Percentiles rank a stretch among this genome's conserved stretches.
Evolutionary conservation across 2,113 vertebrate genomes (phyloP).

Genomic region (Astatoreochromis straeleni): DNA sequence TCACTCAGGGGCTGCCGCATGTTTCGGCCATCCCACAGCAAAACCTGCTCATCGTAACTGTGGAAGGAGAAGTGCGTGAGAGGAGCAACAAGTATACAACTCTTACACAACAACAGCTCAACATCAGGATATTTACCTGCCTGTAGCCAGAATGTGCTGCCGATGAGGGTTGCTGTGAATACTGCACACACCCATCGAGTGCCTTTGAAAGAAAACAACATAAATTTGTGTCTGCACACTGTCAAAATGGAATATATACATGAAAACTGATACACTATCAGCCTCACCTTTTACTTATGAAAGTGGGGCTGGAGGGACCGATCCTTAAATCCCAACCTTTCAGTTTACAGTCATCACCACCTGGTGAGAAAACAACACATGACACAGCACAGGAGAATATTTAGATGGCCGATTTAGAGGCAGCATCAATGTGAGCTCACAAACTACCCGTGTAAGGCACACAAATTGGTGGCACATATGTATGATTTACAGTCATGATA

Average conservation of each 20-base stretch:
- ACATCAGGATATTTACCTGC: slow-evolving; percentile 75
- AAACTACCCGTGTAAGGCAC: neutral
- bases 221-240: neutral
- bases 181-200: slow-evolving; percentile 94
- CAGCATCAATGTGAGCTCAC: neutral
- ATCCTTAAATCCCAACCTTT: slow-evolving; percentile 88
- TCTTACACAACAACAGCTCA: neutral
- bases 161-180: slow-evolving; percentile 85
- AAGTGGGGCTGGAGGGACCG: slow-evolving; percentile 60
- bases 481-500: neutral
- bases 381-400: neutral
- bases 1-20: slow-evolving; percentile 80
- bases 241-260: neutral
- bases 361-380: slow-evolving; percentile 51
- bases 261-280: neutral
- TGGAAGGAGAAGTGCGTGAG: neutral
- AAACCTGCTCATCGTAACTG: slow-evolving; percentile 89
- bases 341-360: slow-evolving; percentile 90
- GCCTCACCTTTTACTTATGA: slow-evolving; percentile 79
- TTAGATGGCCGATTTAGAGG: neutral
- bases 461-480: neutral
- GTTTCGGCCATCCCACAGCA: slow-evolving; percentile 88
- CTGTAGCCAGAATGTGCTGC: slow-evolving; percentile 86
- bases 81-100: neutral
- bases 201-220: slow-evolving; percentile 66